These are phyloP conservation scores for Siniperca knerii DNA, from an alignment of 2,113 vertebrate genomes.

Conservation along the genomic window DNA sequence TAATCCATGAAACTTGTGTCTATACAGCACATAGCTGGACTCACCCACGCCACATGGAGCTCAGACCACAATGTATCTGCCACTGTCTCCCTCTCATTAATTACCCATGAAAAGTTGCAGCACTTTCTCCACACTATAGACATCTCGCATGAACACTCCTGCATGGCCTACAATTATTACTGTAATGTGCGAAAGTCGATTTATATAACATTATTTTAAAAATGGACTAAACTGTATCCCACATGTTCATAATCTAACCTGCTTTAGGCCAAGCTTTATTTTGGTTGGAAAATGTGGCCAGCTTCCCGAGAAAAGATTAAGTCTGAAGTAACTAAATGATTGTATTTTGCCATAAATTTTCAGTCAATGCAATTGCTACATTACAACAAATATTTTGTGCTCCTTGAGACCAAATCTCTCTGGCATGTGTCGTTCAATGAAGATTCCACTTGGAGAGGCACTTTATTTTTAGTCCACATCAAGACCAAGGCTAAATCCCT, in stretches of 20 bases:
- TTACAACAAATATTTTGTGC: not conserved
- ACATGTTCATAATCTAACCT: not conserved
- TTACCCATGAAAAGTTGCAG: slow-evolving; percentile 62
- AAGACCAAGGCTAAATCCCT: not conserved
- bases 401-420: not conserved
- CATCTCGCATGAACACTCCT: not conserved
- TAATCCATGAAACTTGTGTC: slow-evolving; percentile 57
- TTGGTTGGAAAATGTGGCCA: slow-evolving; percentile 8
- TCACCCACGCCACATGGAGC: slow-evolving; percentile 15
- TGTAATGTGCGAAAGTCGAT: not conserved
- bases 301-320: not conserved
- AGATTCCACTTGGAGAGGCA: not conserved
- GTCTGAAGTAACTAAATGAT: not conserved
- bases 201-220: not conserved
- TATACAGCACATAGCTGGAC: slow-evolving; percentile 50
- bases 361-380: not conserved
- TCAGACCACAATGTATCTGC: slow-evolving; percentile 30
- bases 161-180: too few species aligned
- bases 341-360: not conserved
- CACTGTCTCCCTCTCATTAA: slow-evolving; percentile 53
- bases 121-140: slow-evolving; percentile 33
- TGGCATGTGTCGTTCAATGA: slow-evolving; percentile 12
- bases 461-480: slow-evolving; percentile 16
- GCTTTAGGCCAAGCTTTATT: not conserved
- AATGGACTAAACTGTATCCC: not conserved